Evolutionary conservation across 2,888 invertebrate genomes (phyloP), one percentile per base, ranked within the genome.

Genomic region (Sphaeridia pumilis): DNA sequence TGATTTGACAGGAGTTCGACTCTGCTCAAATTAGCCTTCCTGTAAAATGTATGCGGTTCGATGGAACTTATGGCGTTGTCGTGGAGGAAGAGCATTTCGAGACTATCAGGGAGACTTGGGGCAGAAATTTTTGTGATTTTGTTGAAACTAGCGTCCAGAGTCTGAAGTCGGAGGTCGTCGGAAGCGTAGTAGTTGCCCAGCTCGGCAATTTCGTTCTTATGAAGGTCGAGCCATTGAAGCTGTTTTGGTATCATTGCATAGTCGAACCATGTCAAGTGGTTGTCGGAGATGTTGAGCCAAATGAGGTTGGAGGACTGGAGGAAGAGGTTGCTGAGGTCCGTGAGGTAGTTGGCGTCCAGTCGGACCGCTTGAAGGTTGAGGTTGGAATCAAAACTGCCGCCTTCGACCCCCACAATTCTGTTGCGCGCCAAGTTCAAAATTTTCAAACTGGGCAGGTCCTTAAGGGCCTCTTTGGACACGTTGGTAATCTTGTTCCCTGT

Each of bases 251-350:
- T 83, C 72, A 86, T 78, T 52, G 84, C 83, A 70, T 87, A 87
- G 73, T 87, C 86, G 71, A 88, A 85, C 78, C 80, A 81, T 72
- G 81, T 81, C 62, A 88, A 75, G 12, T 17, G 25, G 76, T 92
- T 92, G 74, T 88, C 88, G 61, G 88, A 88, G 67, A 92, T 83
- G 73, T 92, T 92, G 49, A 92, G 74, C 87, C 87, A 89, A 67
- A 87, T 75, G 63, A 92, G 73, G 66, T 83, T 84, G 12, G 84
- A 82, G 69, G 88, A 81, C 70, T 87, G 83, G 64, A 80, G 79
- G 70, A 92, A 90, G 59, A 90, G 75, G 36, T 84, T 85, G 68
- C 83, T 83, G 61, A 92, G 81, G 70, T 87, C 84, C 52, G 79
- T 80, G 70, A 82, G 81, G n/a, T 46, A 50, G 75, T 88, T 88